A percentile compares a stretch with the other conserved stretches of the same genome.
These are phyloP conservation scores for Hydropsyche betteni DNA, from an alignment of 2,888 invertebrate species.

Conservation along the genomic window DNA sequence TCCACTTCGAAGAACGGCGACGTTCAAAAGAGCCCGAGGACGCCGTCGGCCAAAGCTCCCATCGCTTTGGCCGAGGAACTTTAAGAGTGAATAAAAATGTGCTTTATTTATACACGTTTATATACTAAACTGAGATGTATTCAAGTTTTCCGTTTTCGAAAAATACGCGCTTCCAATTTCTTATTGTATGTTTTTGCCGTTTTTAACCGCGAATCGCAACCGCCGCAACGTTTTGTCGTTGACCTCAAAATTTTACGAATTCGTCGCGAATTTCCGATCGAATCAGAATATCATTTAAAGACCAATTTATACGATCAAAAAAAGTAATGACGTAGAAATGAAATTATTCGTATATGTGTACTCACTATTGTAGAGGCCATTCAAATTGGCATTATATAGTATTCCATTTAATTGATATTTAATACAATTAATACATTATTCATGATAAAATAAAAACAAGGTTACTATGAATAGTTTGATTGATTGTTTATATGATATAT, in stretches of 20 bases:
- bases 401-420: background rate
- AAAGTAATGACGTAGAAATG: too few relatives aligned
- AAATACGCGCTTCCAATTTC: too few relatives aligned
- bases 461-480: background rate
- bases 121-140: background rate
- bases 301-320: conserved; percentile 17
- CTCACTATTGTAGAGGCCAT: too few relatives aligned
- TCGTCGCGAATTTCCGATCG: background rate
- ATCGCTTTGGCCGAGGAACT: conserved; percentile 67
- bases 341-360: too few relatives aligned
- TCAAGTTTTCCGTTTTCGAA: too few relatives aligned
- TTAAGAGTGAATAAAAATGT: conserved; percentile 53
- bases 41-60: conserved; percentile 64
- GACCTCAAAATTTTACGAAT: too few relatives aligned
- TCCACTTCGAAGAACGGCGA: conserved; percentile 58
- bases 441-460: background rate
- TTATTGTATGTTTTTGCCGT: too few relatives aligned
- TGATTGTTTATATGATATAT: background rate
- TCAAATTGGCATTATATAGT: too few relatives aligned
- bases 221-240: too few relatives aligned
- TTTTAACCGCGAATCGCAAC: too few relatives aligned
- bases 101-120: conserved; percentile 24
- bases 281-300: conserved; percentile 24
- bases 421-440: background rate
- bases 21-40: conserved; percentile 63